These are phyloP conservation scores for Tympanoctomys barrerae DNA, from an alignment of 2,797 vertebrate species.

Conservation along the genomic window DNA sequence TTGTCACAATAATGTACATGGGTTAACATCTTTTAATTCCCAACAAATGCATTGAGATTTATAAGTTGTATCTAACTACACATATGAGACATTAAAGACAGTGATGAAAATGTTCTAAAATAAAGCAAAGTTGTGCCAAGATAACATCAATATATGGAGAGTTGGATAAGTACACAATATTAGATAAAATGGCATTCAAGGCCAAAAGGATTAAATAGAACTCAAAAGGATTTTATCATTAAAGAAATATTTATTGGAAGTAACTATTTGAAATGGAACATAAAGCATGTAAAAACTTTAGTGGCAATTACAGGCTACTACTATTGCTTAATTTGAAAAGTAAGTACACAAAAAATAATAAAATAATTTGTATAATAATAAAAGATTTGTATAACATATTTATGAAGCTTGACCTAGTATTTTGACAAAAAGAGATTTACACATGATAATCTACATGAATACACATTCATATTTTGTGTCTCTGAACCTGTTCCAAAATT, in stretches of 20 bases:
- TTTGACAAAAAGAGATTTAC: conserved; percentile 46
- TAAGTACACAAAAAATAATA: not conserved
- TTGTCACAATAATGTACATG: conserved; percentile 30
- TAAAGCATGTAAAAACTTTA: not conserved
- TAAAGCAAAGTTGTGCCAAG: not conserved
- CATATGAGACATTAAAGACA: conserved; percentile 31
- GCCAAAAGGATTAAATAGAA: conserved; percentile 50
- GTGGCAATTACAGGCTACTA: not conserved
- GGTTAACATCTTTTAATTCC: not conserved
- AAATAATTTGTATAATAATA: conserved; percentile 51
- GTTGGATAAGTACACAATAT: not conserved
- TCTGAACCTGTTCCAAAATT: not conserved
- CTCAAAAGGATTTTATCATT: not conserved
- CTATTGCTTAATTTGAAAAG: conserved; percentile 49
- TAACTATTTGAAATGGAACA: conserved; percentile 14
- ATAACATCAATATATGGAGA: conserved; percentile 39
- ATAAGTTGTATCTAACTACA: conserved; percentile 16
- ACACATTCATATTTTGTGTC: conserved; percentile 1
- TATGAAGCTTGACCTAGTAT: conserved; percentile 25
- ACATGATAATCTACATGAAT: not conserved
- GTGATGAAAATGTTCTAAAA: conserved; percentile 47
- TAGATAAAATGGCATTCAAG: conserved; percentile 22
- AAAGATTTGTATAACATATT: no score
- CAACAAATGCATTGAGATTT: conserved; percentile 54
- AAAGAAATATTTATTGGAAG: conserved; percentile 21